A percentile compares a stretch with the other conserved stretches of the same genome.
Evolutionary conservation across 2,113 vertebrate species (phyloP).

Genomic region (Otocyon megalotis): DNA sequence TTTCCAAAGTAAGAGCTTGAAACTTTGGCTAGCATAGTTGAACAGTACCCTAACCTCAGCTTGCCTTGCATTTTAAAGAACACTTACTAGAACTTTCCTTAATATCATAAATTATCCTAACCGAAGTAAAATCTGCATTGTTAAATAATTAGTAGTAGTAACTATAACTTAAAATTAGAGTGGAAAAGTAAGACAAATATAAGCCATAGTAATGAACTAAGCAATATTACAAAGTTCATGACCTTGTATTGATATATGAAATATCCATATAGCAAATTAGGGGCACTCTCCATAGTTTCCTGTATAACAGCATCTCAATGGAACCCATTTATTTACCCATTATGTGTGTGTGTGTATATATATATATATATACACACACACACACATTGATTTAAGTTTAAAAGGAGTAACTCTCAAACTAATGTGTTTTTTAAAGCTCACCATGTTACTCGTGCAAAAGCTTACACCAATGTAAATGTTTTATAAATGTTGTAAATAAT

Average conservation of each 20-base stretch:
- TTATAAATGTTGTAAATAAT: not conserved
- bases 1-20: not conserved
- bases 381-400: conserved; percentile 38
- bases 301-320: not conserved
- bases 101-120: conserved; percentile 21
- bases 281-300: not conserved
- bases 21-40: not conserved
- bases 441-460: not conserved
- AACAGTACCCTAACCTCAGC: not conserved
- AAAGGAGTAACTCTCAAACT: not conserved
- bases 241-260: not conserved
- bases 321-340: conserved; percentile 32
- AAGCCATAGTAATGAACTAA: conserved; percentile 46
- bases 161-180: not conserved
- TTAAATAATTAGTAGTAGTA: conserved; percentile 22
- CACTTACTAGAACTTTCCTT: not conserved
- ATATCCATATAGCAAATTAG: not conserved
- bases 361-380: not conserved
- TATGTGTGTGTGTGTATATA: not conserved
- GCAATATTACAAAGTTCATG: not conserved
- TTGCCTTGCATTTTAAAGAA: not conserved
- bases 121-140: conserved; percentile 32
- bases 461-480: not conserved
- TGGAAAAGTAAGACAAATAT: not conserved
- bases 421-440: conserved; percentile 15